phyloP scores from a whole-genome alignment of 2,888 invertebrate species.

The Adelphocoris suturalis region DNA sequence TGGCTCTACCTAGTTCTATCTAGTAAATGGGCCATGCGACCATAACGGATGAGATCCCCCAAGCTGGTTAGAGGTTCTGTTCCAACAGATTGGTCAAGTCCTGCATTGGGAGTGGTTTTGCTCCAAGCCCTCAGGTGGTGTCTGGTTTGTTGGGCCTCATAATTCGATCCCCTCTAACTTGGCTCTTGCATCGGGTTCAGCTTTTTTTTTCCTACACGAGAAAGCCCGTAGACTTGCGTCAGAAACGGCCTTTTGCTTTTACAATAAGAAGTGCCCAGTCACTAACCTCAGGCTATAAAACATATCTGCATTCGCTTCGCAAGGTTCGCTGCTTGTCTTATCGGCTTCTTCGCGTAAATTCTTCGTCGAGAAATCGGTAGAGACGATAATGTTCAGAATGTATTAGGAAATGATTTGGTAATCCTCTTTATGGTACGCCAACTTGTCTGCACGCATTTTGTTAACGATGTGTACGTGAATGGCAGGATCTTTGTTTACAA shows the following conservation, averaged over 20 bases:
- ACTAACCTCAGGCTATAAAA: constrained; percentile 34
- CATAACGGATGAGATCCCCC: constrained; percentile 41
- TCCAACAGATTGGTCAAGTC: constrained; percentile 29
- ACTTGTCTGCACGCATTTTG: no score
- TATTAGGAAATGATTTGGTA: no score
- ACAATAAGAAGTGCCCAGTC: constrained; percentile 26
- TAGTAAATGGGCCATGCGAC: constrained; percentile 42
- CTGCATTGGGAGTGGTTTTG: constrained; percentile 13
- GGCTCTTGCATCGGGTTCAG: constrained; percentile 7
- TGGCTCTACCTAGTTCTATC: constrained; percentile 35
- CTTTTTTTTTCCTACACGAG: constrained; percentile 21
- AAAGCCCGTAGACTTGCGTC: constrained; percentile 53
- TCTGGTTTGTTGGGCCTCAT: constrained; percentile 32
- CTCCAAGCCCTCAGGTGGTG: constrained; percentile 4
- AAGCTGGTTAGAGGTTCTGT: constrained; percentile 23
- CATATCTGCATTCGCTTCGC: constrained; percentile 10
- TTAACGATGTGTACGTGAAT: no score
- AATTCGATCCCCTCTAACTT: constrained; percentile 6
- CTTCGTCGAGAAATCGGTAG: not conserved
- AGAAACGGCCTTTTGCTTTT: constrained; percentile 42
- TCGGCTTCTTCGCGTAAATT: not conserved
- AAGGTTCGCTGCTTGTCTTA: not conserved
- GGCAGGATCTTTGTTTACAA: no score
- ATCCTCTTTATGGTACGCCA: no score
- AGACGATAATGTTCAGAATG: no score